Evolutionary conservation across 2,888 invertebrate species (phyloP).

Genomic region (Blera fallax): DNA sequence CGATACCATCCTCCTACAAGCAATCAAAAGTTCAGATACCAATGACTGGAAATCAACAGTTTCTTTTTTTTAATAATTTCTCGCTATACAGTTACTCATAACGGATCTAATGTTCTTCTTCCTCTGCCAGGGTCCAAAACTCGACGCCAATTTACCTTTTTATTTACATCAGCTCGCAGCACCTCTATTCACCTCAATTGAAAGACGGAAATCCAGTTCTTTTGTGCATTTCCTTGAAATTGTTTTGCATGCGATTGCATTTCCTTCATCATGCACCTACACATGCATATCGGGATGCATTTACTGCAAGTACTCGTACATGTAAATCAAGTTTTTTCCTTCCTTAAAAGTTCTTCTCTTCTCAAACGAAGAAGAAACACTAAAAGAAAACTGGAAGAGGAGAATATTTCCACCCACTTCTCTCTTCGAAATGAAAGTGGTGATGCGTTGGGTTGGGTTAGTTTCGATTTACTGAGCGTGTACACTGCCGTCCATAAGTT

Average conservation of each 20-base stretch:
- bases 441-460: neutral
- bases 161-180: neutral
- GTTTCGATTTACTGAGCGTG: neutral
- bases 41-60: neutral
- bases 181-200: conserved; percentile 13
- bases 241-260: conserved; percentile 26
- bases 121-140: neutral
- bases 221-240: conserved; percentile 36
- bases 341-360: neutral
- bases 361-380: too few relatives aligned
- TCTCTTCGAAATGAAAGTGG: neutral
- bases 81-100: neutral
- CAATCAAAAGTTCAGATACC: neutral
- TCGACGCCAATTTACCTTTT: neutral
- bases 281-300: too few relatives aligned
- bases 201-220: conserved; percentile 24
- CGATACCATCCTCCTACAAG: too few relatives aligned
- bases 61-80: neutral
- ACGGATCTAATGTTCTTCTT: neutral
- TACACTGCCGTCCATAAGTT: too few relatives aligned
- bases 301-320: neutral
- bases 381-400: too few relatives aligned
- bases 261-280: neutral
- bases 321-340: neutral
- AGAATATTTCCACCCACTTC: neutral